Percentiles rank a stretch among this genome's conserved stretches.
These are phyloP conservation scores for Brachionus plicatilis DNA, from an alignment of 1,140 invertebrate genomes.

Conservation along the genomic window DNA sequence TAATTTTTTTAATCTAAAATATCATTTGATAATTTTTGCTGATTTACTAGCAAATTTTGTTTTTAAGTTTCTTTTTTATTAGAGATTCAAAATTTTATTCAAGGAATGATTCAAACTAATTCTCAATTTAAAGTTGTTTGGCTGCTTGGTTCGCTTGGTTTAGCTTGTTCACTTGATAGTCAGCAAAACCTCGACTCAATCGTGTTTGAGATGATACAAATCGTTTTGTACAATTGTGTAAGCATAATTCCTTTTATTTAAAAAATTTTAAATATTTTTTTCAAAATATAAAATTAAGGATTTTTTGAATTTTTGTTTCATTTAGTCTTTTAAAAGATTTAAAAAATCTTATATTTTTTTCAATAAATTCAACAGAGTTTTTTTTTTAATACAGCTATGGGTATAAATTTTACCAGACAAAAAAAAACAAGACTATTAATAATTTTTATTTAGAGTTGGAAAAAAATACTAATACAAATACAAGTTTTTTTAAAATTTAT, in stretches of 20 bases:
- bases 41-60: background rate
- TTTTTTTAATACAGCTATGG: no score
- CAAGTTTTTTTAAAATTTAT: no score
- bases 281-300: no score
- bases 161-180: slow-evolving; percentile 14
- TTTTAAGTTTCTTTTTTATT: background rate
- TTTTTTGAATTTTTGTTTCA: no score
- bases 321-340: no score
- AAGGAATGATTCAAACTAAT: background rate
- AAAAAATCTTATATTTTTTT: no score
- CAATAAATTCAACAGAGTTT: no score
- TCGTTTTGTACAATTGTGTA: slow-evolving; percentile 23
- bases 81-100: background rate
- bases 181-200: slow-evolving; percentile 29
- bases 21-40: background rate
- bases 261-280: background rate
- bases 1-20: background rate
- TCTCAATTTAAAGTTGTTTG: background rate
- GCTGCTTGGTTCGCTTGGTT: background rate
- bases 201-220: slow-evolving; percentile 29
- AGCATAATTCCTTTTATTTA: background rate
- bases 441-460: no score
- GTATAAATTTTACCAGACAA: no score
- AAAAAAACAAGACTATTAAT: no score
- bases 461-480: no score